Base-by-base conservation (phyloP, 2,888 invertebrate genomes). In the Cosmorhoe ocellata region DNA sequence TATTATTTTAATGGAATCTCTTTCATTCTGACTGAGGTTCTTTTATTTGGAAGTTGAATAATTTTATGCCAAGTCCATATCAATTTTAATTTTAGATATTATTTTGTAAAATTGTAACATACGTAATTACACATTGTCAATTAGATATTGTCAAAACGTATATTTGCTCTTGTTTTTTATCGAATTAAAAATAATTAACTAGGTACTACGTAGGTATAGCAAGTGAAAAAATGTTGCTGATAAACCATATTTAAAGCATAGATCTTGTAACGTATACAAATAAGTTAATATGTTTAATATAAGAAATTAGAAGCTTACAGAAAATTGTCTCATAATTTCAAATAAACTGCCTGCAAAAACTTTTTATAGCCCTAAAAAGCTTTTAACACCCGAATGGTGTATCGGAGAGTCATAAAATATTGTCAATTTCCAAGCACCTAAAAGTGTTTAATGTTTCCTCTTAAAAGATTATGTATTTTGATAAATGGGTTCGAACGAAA, bases 311-410 rank as follows among this genome's bases (percentile, higher is more conserved):
- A 54, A 44, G 42, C 31, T 56, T 40, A 37, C 51, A 50, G 39
- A 45, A 56, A 50, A 51, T 56, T 50, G 49, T 49, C 50, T 50
- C 54, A 55, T 58, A 59, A 54, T 53, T 59, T 54, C 40, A 56
- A 52, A 59, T 59, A 59, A 55, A 59, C 42, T 51, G 59, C 51
- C 33, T 36, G 42, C 42, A 54, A 58, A 56, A 62, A 58, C 54
- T 59, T 59, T 59, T 58, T 58, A 59, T 56, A 43, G 56, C 54
- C 51, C 41, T 46, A 43, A 46, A 59, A 62, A 59, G 58, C 61
- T 62, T 62, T 62, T 62, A 59, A 58, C 59, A 59, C 58, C 62
- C 59, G 37, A 59, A 52, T 53, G 54, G 56, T 59, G 58, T 62
- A 62, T 59, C 58, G 52, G 56, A 39, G 56, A 54, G 51, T 47